Conservation (phyloP, 2,113 vertebrate genomes). For the Phodopus roborovskii region DNA sequence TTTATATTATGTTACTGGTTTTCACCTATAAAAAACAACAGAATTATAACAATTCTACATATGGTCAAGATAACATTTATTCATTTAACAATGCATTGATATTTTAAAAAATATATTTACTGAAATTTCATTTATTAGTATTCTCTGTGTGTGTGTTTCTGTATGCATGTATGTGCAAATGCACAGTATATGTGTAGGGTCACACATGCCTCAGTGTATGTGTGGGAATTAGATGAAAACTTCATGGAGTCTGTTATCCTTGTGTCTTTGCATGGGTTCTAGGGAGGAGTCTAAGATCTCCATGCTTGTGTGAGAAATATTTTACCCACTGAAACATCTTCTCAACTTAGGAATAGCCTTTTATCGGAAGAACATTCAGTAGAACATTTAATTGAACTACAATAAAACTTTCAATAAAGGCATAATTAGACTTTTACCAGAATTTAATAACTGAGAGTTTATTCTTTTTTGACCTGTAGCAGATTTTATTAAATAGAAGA, state of each 20-base stretch:
- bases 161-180: no score
- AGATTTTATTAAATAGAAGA: constrained; percentile 67
- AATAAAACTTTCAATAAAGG: background rate
- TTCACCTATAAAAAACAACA: background rate
- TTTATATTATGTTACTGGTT: background rate
- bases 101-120: background rate
- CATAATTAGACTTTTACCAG: constrained; percentile 71
- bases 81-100: background rate
- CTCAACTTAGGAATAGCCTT: background rate
- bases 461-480: constrained; percentile 54
- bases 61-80: background rate
- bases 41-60: background rate
- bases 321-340: background rate
- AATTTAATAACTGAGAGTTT: constrained; percentile 75
- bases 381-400: constrained; percentile 29
- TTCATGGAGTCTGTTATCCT: no score
- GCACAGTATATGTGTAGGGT: background rate
- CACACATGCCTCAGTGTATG: background rate
- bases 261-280: background rate
- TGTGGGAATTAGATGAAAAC: background rate
- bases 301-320: background rate
- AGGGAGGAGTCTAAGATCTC: background rate
- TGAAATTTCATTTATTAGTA: background rate
- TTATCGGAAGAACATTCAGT: background rate
- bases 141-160: background rate